Conservation (phyloP, 2,797 vertebrate genomes). For the Ctenopoma multispine region DNA sequence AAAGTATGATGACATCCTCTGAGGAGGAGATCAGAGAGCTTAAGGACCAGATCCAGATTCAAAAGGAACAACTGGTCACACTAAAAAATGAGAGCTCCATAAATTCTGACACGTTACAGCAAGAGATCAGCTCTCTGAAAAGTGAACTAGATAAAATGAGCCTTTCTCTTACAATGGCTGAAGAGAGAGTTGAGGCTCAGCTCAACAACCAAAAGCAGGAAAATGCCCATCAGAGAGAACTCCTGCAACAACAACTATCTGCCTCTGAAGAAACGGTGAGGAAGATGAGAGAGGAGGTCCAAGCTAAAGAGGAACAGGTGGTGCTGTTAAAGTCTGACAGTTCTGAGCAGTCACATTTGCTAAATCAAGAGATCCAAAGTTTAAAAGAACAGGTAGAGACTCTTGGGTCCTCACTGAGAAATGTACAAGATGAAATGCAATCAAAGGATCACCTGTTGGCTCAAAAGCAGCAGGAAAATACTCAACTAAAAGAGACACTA, state of each 20-base stretch:
- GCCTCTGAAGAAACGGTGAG: slow-evolving; percentile 32
- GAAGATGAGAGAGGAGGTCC: slow-evolving; percentile 52
- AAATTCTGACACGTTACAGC: slow-evolving; percentile 44
- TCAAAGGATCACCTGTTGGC: slow-evolving; percentile 54
- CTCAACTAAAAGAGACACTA: slow-evolving; percentile 29
- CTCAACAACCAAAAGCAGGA: slow-evolving; percentile 53
- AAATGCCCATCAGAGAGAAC: slow-evolving; percentile 33
- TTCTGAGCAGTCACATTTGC: slow-evolving; percentile 10
- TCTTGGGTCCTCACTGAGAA: slow-evolving; percentile 38
- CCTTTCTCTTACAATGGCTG: slow-evolving; percentile 45
- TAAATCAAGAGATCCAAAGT: slow-evolving; percentile 78
- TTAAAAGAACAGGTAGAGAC: slow-evolving; percentile 62
- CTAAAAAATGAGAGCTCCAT: slow-evolving; percentile 28
- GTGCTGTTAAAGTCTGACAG: slow-evolving; percentile 40
- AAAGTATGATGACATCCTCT: slow-evolving; percentile 25
- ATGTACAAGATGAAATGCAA: slow-evolving; percentile 34
- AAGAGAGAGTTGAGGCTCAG: slow-evolving; percentile 46
- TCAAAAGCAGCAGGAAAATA: slow-evolving; percentile 39
- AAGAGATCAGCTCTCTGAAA: slow-evolving; percentile 57
- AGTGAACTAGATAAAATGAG: slow-evolving; percentile 7
- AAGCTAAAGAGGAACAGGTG: slow-evolving; percentile 58
- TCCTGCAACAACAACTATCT: slow-evolving; percentile 46
- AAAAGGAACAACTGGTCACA: slow-evolving; percentile 54
- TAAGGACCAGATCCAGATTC: slow-evolving; percentile 41
- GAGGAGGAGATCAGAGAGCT: slow-evolving; percentile 70